Base-by-base conservation (phyloP, 2,888 invertebrate genomes). In the Rotaria macrura region DNA sequence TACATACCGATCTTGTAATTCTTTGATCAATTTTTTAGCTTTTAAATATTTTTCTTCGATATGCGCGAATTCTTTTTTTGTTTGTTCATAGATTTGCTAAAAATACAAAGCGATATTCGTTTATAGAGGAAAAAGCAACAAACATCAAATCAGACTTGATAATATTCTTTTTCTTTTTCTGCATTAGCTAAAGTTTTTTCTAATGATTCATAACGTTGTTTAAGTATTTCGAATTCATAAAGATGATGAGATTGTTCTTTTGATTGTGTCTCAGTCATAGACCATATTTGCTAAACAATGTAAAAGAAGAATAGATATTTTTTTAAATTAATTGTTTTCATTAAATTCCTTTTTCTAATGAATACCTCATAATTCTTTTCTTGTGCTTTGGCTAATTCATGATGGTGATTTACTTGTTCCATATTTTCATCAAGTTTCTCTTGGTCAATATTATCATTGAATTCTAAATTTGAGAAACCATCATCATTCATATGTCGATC, bases 31-130 rank as follows among this genome's bases (percentile, higher is more conserved):
- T 43, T 20, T 43, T 43, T 20, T 79, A 25, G 79, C 79, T 79
- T 79, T 38, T 25, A 43, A 43, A 43, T 79, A 79, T 79, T 79
- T 79, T 79, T 79, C 79, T 79, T 79, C 79, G 6, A 79, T 43
- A 38, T 79, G 79, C n/a, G 43, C 17, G 0, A 79, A 79, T 12
- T 79, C 79, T 25, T 79, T 40, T 43, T 43, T 25, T 12, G 79
- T 34, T 79, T 79, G 43, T 25, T 43, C 40, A 79, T 79, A 79
- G 12, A 43, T 12, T 79, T 79, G 43, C 79, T 79, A 14, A 43
- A n/a, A 79, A 79, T 25, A 79, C 43, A 79, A 38, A 74, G 9
- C 3, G 10, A 9, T 1, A 43, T 25, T 1, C 20, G 1, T 14
- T 10, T 43, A 25, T 25, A 40, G n/a, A 74, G 2, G 9, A 4